Evolutionary conservation across 2,113 vertebrate genomes (phyloP), one percentile per base, ranked within the genome.

Genomic region (Albula glossodonta): DNA sequence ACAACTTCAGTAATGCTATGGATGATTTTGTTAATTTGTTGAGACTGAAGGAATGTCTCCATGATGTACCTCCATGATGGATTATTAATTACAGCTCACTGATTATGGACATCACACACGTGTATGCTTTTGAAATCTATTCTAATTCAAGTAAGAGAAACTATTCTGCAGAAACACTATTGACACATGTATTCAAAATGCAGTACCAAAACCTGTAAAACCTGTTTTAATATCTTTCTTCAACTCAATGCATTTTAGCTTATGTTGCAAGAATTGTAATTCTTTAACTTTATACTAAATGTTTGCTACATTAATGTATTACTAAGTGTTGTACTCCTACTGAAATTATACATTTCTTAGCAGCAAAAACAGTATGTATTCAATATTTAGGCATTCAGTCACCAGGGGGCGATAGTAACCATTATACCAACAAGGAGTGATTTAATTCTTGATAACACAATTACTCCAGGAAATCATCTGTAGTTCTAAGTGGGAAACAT

Each of bases 331-430:
- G 0, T 41, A 41, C 31, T 41, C 31, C 0, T 41, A 41, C 31
- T 41, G 1, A 41, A 77, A n/a, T 31, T 2, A 22, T 80, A 51
- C 13, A 51, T 9, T 13, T 80, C 15, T 22, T 22, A 15, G 48
- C 48, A 50, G 49, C 17, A 52, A 25, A 31, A 17, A 19, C 66
- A 77, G 31, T n/a, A 13, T 17, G 53, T 83, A 50, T 41, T 31
- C 83, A 17, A 11, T 78, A 25, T 56, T 11, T 48, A 84, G 51
- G n/a, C 83, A 84, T 56, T 11, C 51, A 84, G 51, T 25, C 83
- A 84, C 70, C n/a, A 84, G 83, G 51, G 83, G 70, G 83, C 74
- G 51, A 78, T 41, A 22, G 49, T 78, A 25, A 84, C 83, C 70
- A 53, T 22, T 31, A 10, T 84, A 70, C 53, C 25, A 84, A 15